Conservation (phyloP, 2,113 vertebrate species). For the Terrapene triunguis region DNA sequence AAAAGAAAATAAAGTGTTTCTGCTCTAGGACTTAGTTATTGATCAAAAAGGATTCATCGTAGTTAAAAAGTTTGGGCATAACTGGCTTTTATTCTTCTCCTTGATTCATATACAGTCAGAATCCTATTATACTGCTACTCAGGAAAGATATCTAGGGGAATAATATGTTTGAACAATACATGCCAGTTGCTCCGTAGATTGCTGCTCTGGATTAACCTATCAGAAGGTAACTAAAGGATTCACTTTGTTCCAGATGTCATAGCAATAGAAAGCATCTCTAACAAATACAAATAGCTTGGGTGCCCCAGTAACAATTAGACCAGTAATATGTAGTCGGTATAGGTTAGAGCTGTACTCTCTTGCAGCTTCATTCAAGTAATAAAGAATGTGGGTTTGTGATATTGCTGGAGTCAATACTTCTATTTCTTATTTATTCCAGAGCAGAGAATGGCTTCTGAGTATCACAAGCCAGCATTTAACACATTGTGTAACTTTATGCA, state of each 20-base stretch:
- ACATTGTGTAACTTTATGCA: not conserved
- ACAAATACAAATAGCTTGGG: not conserved
- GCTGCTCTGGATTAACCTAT: not conserved
- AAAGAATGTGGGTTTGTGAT: not conserved
- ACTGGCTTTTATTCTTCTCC: conserved; percentile 33
- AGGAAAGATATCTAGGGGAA: conserved; percentile 32
- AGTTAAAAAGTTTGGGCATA: conserved; percentile 53
- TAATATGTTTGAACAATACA: not conserved
- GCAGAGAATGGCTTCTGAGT: not conserved
- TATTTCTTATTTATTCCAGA: not conserved
- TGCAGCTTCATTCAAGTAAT: not conserved
- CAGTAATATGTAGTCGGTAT: not conserved
- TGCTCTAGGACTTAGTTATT: conserved; percentile 23
- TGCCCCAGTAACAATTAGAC: not conserved
- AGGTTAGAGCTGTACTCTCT: not conserved
- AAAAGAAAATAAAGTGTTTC: conserved; percentile 21
- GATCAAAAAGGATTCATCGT: conserved; percentile 42
- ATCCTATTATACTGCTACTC: conserved; percentile 37
- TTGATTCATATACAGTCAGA: conserved; percentile 52
- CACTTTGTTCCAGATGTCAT: not conserved
- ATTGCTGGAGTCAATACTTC: not conserved
- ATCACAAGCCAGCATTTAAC: not conserved
- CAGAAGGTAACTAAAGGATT: not conserved
- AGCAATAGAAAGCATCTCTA: not conserved
- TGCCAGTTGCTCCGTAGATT: not conserved